Evolutionary conservation across 2,888 invertebrate genomes (phyloP).

Genomic region (Drosophila antonietae): DNA sequence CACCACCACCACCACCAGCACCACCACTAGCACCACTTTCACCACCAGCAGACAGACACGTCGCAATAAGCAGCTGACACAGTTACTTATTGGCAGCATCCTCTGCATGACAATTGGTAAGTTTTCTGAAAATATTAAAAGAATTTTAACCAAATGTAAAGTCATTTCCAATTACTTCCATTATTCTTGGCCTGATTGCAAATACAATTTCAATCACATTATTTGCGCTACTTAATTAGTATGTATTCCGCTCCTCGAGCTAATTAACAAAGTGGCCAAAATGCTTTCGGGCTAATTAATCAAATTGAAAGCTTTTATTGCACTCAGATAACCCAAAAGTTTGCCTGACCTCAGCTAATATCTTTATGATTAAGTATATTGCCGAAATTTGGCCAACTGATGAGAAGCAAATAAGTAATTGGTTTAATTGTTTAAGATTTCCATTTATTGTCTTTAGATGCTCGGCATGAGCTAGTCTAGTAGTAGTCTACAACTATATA

Average conservation of each 20-base stretch:
- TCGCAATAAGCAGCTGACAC: slow-evolving; percentile 54
- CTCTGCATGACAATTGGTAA: slow-evolving; percentile 76
- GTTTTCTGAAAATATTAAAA: slow-evolving; percentile 35
- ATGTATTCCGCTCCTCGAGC: neutral
- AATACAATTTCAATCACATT: slow-evolving; percentile 12
- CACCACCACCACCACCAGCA: neutral
- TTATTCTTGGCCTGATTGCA: neutral
- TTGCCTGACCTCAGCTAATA: slow-evolving; percentile 13
- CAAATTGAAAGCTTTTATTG: slow-evolving; percentile 33
- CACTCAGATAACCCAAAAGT: slow-evolving; percentile 16
- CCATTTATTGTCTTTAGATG: neutral
- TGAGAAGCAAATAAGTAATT: slow-evolving; percentile 10
- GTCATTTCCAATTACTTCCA: neutral
- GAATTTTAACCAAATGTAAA: neutral
- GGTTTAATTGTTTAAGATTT: slow-evolving; percentile 4
- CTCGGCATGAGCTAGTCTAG: neutral
- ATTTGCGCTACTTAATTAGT: slow-evolving; percentile 2
- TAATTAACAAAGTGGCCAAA: slow-evolving; percentile 11
- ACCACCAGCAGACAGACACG: slow-evolving; percentile 14
- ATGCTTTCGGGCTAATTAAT: slow-evolving; percentile 30
- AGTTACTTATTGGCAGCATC: slow-evolving; percentile 70
- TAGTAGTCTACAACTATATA: neutral
- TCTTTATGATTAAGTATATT: slow-evolving; percentile 9
- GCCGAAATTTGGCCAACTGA: slow-evolving; percentile 3
- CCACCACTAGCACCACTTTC: neutral